Percentiles rank a stretch among this genome's conserved stretches.
phyloP scores from a whole-genome alignment of 2,113 vertebrate species.

The human region DNA sequence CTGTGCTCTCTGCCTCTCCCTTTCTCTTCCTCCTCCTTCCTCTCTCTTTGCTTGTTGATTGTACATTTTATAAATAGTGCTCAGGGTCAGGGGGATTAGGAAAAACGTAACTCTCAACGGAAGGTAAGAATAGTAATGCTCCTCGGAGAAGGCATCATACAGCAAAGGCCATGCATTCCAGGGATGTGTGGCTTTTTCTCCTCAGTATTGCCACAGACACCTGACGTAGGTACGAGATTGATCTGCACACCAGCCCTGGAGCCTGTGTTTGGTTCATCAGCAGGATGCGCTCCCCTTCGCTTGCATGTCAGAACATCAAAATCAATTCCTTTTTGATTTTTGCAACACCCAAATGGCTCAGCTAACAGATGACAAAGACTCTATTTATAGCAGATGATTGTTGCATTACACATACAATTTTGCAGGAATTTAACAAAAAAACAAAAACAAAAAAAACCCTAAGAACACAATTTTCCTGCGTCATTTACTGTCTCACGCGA shows the following conservation, averaged over 20 bases:
- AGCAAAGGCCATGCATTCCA: neutral
- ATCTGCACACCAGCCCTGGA: neutral
- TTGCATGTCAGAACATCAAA: conserved; percentile 70
- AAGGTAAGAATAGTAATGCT: neutral
- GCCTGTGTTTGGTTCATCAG: conserved; percentile 62
- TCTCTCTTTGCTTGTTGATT: neutral
- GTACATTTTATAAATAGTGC: neutral
- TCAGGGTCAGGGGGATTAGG: neutral
- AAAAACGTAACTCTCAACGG: neutral
- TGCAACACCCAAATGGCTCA: conserved; percentile 74
- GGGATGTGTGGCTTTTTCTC: neutral
- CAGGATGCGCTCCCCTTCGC: conserved; percentile 62
- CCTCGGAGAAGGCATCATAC: neutral
- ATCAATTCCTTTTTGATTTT: conserved; percentile 82
- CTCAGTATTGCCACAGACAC: conserved; percentile 45
- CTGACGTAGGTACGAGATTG: conserved; percentile 65
- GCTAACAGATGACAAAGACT: conserved; percentile 69
- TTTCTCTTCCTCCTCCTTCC: neutral
- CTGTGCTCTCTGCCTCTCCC: neutral
- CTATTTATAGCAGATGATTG: conserved; percentile 65
- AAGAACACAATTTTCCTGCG: conserved; percentile 70
- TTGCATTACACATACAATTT: conserved; percentile 74
- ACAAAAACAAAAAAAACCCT: neutral
- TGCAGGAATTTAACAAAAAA: conserved; percentile 75
- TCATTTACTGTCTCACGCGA: conserved; percentile 57